A percentile compares a stretch with the other conserved stretches of the same genome.
phyloP scores from a whole-genome alignment of 2,113 vertebrate species.

The Scalopus aquaticus region DNA sequence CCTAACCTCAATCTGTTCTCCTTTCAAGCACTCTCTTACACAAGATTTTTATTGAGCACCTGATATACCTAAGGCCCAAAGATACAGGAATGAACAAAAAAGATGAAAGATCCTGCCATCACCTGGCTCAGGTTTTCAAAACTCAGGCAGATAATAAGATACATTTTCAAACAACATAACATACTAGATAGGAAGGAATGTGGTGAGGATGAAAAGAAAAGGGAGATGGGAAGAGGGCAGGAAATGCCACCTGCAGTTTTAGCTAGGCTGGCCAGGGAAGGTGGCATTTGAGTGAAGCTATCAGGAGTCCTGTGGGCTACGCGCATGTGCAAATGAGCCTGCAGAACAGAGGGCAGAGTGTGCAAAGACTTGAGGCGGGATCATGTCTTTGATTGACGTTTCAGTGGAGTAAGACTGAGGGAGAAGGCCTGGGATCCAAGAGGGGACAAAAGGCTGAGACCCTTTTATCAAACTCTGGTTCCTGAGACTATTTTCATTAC shows the following conservation, averaged over 20 bases:
- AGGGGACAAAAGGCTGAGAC: not conserved
- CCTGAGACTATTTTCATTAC: not conserved
- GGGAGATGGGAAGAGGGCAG: not conserved
- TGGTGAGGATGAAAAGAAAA: not conserved
- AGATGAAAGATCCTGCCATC: not conserved
- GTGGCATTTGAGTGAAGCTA: not conserved
- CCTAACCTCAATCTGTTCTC: not conserved
- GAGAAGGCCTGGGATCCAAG: no score
- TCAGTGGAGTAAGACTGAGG: not conserved
- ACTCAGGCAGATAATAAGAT: not conserved
- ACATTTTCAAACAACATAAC: not conserved
- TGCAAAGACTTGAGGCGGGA: not conserved
- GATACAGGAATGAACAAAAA: not conserved
- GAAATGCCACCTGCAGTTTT: not conserved
- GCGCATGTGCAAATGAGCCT: not conserved
- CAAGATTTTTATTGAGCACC: not conserved
- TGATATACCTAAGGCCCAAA: not conserved
- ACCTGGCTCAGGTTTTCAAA: not conserved
- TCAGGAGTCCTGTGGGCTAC: not conserved
- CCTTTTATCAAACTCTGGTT: not conserved
- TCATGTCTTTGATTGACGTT: not conserved
- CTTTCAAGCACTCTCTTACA: not conserved
- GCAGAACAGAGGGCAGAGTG: no score
- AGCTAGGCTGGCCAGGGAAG: not conserved
- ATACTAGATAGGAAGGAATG: not conserved